Base-by-base conservation (phyloP, 2,113 vertebrate genomes). In the Camelus bactrianus region DNA sequence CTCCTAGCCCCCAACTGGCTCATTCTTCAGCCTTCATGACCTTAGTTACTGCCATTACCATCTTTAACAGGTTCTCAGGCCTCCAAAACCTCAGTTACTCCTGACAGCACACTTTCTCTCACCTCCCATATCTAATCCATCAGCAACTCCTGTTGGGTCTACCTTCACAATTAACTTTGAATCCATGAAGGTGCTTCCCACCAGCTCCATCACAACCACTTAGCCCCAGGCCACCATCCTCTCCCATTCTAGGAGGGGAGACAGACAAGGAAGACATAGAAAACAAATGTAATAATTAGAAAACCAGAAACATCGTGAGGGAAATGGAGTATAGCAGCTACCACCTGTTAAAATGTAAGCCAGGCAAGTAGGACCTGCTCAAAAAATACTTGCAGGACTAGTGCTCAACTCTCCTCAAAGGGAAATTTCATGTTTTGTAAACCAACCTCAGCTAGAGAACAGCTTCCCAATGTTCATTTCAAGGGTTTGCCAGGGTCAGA, bases 251-350 rank as follows among this genome's bases (percentile, higher is more conserved):
- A 38, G 3, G 35, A 13, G 52, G 10, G 26, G 20, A 50, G 52
- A 77, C 46, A 93, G 54, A 77, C 60, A 94, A 60, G 89, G 72
- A 54, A 67, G 62, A 89, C 93, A 32, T 30, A 82, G 89, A 93
- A 73, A 94, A 73, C 38, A 75, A 88, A 77, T 50, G 11, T 17
- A 70, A 6, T 89, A 42, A 90, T 70, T 88, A 38, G 20, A 82
- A 90, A 80, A 95, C 46, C 22, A 50, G 65, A 4, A 75, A 86
- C 93, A 26, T n/a, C 67, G 9, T 24, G 56, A 93, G 46, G 50
- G 83, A 94, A 91, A 50, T 7, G 42, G 83, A 84, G 48, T 22
- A n/a, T 1, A n/a, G 72, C 48, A 60, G n/a, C 54, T 62, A 93
- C 38, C 52, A 1, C 35, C 69, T 75, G 28, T 80, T 87, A 75